phyloP scores from a whole-genome alignment of 1,140 invertebrate genomes.

The Coenobita brevimanus region DNA sequence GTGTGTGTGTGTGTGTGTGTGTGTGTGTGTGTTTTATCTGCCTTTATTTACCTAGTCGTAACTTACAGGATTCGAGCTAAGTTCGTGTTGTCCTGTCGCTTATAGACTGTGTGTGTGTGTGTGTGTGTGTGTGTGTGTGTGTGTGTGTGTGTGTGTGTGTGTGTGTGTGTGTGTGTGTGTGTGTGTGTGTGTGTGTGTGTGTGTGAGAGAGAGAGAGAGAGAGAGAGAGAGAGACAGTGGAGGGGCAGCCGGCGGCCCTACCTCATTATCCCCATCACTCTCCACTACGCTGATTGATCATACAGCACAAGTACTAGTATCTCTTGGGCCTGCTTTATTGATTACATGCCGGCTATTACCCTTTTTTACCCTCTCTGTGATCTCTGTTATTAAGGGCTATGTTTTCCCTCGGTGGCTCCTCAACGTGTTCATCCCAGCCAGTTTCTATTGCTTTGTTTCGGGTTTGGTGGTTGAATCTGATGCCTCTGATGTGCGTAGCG shows the following conservation, averaged over 20 bases:
- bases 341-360: conserved; percentile 27
- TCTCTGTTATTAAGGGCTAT: conserved; percentile 14
- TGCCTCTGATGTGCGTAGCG: no score
- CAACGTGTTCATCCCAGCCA: neutral
- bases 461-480: no score
- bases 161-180: neutral
- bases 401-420: conserved; percentile 2
- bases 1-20: no score
- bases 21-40: no score
- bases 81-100: no score
- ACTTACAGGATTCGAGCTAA: no score
- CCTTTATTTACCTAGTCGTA: no score
- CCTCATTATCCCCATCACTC: conserved; percentile 1
- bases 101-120: neutral
- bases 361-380: conserved; percentile 7
- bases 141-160: conserved; percentile 19
- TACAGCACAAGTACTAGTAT: conserved; percentile 2
- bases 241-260: neutral
- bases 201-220: neutral
- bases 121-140: conserved; percentile 25
- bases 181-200: neutral
- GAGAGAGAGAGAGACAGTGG: neutral
- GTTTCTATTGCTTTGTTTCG: no score
- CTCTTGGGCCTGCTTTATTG: conserved; percentile 22
- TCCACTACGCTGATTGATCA: conserved; percentile 13